Base-by-base conservation (phyloP, 2,113 vertebrate genomes). In the Passer domesticus region DNA sequence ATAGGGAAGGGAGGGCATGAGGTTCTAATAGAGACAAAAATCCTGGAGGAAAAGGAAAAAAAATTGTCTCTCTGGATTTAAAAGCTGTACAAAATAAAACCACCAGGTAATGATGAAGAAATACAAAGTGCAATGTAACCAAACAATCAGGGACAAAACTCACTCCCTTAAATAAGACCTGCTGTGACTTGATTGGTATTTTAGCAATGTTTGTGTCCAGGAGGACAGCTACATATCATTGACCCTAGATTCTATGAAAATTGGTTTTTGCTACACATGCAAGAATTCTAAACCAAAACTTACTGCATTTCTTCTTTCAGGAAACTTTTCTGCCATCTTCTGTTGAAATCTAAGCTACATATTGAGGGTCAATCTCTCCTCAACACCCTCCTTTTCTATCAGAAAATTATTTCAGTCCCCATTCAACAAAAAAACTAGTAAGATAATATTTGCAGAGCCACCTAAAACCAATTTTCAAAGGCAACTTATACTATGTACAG, bases 281-380 rank as follows among this genome's bases (percentile, higher is more conserved):
- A 83, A 56, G 64, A 94, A 88, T 93, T 90, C 53, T 81, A 86
- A 92, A 60, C 28, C 28, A 81, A 35, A 90, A 81, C 20, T 56
- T 55, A 59, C 2, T 59, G 35, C 6, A 11, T 83, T 86, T 81
- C 23, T 70, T 68, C 31, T 90, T 88, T 30, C 64, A 83, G 85
- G 31, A 91, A 96, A 69, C 58, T 56, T 90, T 95, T 86, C 88
- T 97, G 88, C 79, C 85, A 89, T 75, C 73, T 93, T 87, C 83
- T 64, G 55, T 63, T 75, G 80, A 86, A 94, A 89, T 77, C 83
- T 91, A 67, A 89, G 59, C 68, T 83, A 58, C 33, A 30, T 33
- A 37, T n/a, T 82, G 74, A 83, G 80, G 72, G 91, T 60, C 82
- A 64, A 21, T 83, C 68, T 83, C 44, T 91, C 2, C 8, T 64